Conservation (phyloP, 2,113 vertebrate genomes). For the Lycaon pictus region DNA sequence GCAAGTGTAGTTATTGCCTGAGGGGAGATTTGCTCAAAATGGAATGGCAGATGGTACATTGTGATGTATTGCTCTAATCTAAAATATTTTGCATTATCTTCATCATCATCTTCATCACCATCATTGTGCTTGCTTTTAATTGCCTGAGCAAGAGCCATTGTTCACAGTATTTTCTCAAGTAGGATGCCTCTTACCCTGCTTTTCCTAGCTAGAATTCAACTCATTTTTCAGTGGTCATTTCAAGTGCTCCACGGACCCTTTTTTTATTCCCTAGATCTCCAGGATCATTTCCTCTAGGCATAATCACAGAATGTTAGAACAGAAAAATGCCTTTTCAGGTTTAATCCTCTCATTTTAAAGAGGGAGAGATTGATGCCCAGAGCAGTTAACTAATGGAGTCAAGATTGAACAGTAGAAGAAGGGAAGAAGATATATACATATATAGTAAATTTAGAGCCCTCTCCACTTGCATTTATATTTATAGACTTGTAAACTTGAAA, state of each 20-base stretch:
- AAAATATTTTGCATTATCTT: constrained; percentile 67
- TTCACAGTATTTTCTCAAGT: background rate
- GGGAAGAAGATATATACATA: background rate
- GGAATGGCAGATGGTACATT: constrained; percentile 54
- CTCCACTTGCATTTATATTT: background rate
- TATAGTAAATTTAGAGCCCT: background rate
- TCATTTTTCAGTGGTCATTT: background rate
- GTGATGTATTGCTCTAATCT: constrained; percentile 54
- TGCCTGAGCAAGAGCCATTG: background rate
- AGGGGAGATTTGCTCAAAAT: constrained; percentile 71
- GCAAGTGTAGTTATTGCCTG: constrained; percentile 61
- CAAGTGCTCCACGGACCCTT: fast-evolving
- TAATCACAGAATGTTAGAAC: background rate
- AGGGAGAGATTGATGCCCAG: background rate
- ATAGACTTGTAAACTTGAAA: background rate
- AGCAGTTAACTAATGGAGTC: background rate
- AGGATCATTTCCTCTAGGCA: background rate
- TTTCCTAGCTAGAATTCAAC: background rate
- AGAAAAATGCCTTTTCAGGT: background rate
- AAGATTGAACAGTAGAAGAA: background rate
- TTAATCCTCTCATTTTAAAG: constrained; percentile 25
- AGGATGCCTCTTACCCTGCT: background rate
- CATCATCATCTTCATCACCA: constrained; percentile 39
- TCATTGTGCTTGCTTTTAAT: background rate
- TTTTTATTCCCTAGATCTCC: background rate